These are phyloP conservation scores for Tribolium madens DNA, from an alignment of 1,140 invertebrate genomes.

Conservation along the genomic window DNA sequence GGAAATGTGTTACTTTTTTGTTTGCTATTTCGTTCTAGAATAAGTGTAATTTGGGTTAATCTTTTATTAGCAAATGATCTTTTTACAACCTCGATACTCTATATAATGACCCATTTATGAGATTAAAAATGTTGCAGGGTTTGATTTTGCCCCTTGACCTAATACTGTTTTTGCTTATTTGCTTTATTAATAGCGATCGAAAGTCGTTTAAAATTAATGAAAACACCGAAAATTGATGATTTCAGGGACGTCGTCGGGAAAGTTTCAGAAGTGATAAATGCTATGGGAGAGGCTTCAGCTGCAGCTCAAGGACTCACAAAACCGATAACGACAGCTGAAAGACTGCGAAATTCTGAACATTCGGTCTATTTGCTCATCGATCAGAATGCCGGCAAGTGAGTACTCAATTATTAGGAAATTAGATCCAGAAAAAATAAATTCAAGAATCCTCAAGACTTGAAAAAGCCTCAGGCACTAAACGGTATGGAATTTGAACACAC, in stretches of 20 bases:
- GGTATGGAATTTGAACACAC: too few species aligned
- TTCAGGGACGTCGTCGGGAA: conserved; percentile 74
- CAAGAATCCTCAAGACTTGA: too few species aligned
- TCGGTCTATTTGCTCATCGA: conserved; percentile 78
- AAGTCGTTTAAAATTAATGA: not conserved
- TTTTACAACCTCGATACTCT: not conserved
- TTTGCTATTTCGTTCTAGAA: not conserved
- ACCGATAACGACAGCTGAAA: conserved; percentile 77
- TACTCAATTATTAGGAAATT: conserved; percentile 3
- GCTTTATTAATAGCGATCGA: not conserved
- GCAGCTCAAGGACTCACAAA: conserved; percentile 79
- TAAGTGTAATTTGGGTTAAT: not conserved
- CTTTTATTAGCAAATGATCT: not conserved
- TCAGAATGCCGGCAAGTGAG: conserved; percentile 60
- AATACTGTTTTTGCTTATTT: too few species aligned
- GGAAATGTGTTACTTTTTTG: not conserved
- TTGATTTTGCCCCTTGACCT: too few species aligned
- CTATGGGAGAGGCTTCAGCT: conserved; percentile 78
- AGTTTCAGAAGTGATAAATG: conserved; percentile 75
- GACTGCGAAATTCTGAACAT: conserved; percentile 76
- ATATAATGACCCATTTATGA: not conserved
- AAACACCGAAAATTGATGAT: conserved; percentile 47
- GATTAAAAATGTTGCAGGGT: not conserved
- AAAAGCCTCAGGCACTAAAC: too few species aligned
- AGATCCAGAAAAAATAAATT: too few species aligned